Evolutionary conservation across 92 coral and sea anemone species (phyloP), one percentile per base, ranked within the genome.

Genomic region (Bergia sp.): DNA sequence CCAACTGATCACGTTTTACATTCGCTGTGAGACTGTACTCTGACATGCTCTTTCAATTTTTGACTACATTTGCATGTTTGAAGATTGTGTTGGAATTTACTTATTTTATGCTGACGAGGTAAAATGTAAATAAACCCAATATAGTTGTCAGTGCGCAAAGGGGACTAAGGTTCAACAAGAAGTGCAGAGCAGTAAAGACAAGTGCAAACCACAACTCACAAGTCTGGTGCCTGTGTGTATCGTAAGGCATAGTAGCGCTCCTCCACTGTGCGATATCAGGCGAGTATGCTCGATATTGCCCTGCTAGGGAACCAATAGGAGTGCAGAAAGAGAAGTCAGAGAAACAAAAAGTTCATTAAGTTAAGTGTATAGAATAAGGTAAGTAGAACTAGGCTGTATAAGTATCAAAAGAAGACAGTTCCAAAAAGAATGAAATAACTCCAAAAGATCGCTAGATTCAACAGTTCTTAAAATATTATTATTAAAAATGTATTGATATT

Each of bases 261-360:
- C 79, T 84, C 87, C 87, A 84, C 13, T 84, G 87, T 47, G 87
- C 64, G 75, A 44, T 84, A 71, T 84, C 87, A 84, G 87, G 87
- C 50, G 87, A 84, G 57, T 84, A 84, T 23, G 87, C 87, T 67
- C 79, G 78, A 84, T 71, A 84, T 43, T 84, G 87, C 78, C 87
- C 87, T 84, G 87, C 44, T 84, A 67, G 79, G 44, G 39, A 84
- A 69, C 67, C 87, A 71, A 71, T 69, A 18, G 77, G 64, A 84
- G 49, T 23, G 76, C 38, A 43, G 64, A 10, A 83, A 73, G 61
- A 65, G 36, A 72, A 16, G 13, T 65, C 13, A 82, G 61, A 37
- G 74, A 61, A 45, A 16, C 3, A 29, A 5, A 66, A 69, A 3
- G 13, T 82, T 37, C 16, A 40, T 10, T 5, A 41, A 7, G 49